Evolutionary conservation across 2,797 vertebrate species (phyloP).

Genomic region (Myotis planiceps): DNA sequence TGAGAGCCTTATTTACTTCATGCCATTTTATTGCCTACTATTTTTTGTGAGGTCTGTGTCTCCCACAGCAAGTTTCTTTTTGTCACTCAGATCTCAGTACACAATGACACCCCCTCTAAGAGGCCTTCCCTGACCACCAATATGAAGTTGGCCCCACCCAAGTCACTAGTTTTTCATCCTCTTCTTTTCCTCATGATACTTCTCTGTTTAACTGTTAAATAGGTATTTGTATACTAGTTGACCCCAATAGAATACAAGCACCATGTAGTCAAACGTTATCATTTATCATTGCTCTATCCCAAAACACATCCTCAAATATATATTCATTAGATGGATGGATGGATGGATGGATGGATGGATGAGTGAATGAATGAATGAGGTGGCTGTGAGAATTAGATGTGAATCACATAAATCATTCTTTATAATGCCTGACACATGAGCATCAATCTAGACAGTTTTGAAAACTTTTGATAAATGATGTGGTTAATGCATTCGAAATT

Average conservation of each 20-base stretch:
- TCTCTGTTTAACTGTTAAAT: slow-evolving; percentile 40
- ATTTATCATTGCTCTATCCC: not conserved
- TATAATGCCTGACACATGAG: not conserved
- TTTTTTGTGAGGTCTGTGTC: not conserved
- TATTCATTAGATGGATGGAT: not conserved
- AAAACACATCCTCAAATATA: not conserved
- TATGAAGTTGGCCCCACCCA: not conserved
- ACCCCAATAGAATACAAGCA: not conserved
- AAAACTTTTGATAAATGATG: not conserved
- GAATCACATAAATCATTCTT: not conserved
- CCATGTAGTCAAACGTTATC: not conserved
- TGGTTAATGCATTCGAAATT: not conserved
- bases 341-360: not conserved
- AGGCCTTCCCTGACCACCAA: not conserved
- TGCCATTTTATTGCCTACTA: slow-evolving; percentile 3
- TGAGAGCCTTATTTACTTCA: not conserved
- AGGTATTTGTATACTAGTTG: not conserved
- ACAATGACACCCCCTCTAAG: not conserved
- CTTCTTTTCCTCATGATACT: not conserved
- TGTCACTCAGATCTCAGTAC: not conserved
- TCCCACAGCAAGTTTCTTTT: not conserved
- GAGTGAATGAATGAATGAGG: not conserved
- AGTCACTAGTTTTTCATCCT: not conserved
- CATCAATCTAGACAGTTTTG: not conserved
- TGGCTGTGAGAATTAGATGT: not conserved